phyloP scores from a whole-genome alignment of 2,113 vertebrate genomes.

The Smithornis capensis region DNA sequence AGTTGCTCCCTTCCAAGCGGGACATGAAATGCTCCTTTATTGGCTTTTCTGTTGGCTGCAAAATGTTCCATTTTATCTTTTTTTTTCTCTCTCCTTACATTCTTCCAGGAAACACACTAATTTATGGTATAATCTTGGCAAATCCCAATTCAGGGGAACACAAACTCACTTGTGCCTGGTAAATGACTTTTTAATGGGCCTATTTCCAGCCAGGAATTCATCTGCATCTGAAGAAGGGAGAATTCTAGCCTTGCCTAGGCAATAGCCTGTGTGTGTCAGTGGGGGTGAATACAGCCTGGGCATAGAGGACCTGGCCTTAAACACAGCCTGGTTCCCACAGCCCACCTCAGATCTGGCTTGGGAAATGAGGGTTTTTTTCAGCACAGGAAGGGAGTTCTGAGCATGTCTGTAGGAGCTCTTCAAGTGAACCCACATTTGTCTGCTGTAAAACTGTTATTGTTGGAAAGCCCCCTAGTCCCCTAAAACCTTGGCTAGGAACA shows the following conservation, averaged over 20 bases:
- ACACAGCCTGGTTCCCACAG: background rate
- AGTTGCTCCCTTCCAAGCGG: background rate
- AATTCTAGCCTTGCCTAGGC: background rate
- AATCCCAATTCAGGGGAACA: constrained; percentile 33
- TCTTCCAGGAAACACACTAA: constrained; percentile 39
- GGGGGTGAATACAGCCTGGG: background rate
- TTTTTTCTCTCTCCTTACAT: background rate
- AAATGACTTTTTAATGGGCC: constrained; percentile 10
- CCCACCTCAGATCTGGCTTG: background rate
- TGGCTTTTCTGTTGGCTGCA: constrained; percentile 9
- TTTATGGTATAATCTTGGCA: constrained; percentile 60
- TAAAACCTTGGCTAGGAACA: background rate
- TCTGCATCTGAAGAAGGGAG: background rate
- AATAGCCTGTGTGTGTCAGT: background rate
- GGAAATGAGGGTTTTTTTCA: background rate
- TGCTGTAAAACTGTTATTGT: background rate
- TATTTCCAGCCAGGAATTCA: background rate
- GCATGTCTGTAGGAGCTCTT: background rate
- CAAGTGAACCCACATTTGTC: background rate
- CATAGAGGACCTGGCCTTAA: background rate
- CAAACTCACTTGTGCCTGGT: constrained; percentile 5
- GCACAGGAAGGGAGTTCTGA: background rate
- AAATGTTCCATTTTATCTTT: constrained; percentile 7
- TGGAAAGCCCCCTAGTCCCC: background rate
- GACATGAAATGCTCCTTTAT: constrained; percentile 35